Percentiles rank a stretch among this genome's conserved stretches.
These are phyloP conservation scores for Nothura maculosa DNA, from an alignment of 2,797 vertebrate species.

Conservation along the genomic window DNA sequence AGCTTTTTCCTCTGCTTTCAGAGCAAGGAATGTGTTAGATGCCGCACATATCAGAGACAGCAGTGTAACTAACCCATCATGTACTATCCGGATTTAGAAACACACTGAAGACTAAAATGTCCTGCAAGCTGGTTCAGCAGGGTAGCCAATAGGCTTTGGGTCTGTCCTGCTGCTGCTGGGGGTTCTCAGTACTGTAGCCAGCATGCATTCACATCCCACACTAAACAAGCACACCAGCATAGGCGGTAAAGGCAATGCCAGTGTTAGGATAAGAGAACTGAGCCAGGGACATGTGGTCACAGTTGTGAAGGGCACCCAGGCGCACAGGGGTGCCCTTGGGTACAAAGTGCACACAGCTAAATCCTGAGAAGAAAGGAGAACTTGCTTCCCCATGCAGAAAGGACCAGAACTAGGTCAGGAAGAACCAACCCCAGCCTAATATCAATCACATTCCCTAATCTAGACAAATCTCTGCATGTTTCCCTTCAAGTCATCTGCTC, in stretches of 20 bases:
- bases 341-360: background rate
- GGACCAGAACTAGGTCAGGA: background rate
- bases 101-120: background rate
- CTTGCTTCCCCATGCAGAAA: background rate
- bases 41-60: background rate
- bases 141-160: background rate
- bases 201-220: background rate
- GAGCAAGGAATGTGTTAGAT: background rate
- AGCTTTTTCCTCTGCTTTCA: background rate
- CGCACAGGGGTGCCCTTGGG: too few species aligned
- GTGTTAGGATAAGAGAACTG: background rate
- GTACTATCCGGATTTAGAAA: background rate
- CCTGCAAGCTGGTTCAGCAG: background rate
- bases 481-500: background rate
- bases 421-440: background rate
- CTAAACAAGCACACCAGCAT: background rate
- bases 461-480: slow-evolving; percentile 7
- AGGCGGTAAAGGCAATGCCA: background rate
- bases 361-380: background rate
- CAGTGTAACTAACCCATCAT: background rate
- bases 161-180: background rate
- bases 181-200: background rate
- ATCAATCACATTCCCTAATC: background rate
- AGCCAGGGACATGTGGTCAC: background rate
- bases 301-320: background rate